Percentiles rank a stretch among this genome's conserved stretches.
Evolutionary conservation across 2,113 vertebrate genomes (phyloP).

Genomic region (Parus major): DNA sequence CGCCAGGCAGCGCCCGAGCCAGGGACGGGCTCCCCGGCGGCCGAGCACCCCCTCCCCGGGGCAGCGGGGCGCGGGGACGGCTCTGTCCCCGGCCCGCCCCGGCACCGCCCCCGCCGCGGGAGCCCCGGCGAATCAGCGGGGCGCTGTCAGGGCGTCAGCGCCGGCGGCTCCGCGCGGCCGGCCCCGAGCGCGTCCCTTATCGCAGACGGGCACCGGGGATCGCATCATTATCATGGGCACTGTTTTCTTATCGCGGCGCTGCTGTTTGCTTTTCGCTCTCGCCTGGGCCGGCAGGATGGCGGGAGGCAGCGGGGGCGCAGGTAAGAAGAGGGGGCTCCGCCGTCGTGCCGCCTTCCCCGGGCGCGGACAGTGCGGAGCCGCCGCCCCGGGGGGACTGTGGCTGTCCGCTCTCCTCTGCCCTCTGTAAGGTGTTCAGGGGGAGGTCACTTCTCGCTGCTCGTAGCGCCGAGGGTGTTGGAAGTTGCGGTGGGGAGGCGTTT

Average conservation of each 20-base stretch:
- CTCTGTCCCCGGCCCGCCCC: background rate
- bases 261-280: constrained; percentile 82
- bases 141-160: constrained; percentile 74
- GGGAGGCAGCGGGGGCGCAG: constrained; percentile 81
- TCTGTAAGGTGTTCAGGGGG: background rate
- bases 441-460: background rate
- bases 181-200: constrained; percentile 74
- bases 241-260: constrained; percentile 79
- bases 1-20: no score
- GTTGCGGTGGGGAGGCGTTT: background rate
- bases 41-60: background rate
- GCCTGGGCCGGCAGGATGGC: constrained; percentile 77
- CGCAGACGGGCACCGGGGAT: constrained; percentile 72
- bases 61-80: background rate
- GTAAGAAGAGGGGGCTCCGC: constrained; percentile 78
- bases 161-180: constrained; percentile 59
- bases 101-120: constrained; percentile 37
- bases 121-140: constrained; percentile 79
- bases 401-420: background rate
- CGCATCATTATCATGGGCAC: constrained; percentile 81
- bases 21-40: background rate
- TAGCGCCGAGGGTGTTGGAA: background rate
- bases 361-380: background rate
- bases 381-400: background rate
- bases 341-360: background rate